phyloP scores from a whole-genome alignment of 2,797 vertebrate genomes.

The Sternotherus odoratus region DNA sequence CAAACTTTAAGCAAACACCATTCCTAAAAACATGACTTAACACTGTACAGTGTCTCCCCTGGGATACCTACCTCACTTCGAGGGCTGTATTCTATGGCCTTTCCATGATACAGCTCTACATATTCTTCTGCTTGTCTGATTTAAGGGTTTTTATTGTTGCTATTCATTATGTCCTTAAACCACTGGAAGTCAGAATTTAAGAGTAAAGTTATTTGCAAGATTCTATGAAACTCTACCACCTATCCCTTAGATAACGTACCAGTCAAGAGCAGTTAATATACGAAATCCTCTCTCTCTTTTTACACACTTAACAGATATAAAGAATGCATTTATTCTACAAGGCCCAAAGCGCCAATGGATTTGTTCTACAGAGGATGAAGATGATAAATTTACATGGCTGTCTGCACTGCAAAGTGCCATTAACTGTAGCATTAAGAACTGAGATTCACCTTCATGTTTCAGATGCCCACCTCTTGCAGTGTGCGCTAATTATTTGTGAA shows the following conservation, averaged over 20 bases:
- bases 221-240: neutral
- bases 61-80: neutral
- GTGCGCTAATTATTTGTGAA: neutral
- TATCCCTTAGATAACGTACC: neutral
- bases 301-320: slow-evolving; percentile 80
- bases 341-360: slow-evolving; percentile 83
- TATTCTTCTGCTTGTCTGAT: neutral
- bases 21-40: neutral
- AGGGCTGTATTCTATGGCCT: neutral
- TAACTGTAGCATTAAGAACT: slow-evolving; percentile 61
- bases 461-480: neutral
- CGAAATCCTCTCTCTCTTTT: neutral
- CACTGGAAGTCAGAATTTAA: neutral
- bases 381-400: slow-evolving; percentile 83
- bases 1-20: neutral
- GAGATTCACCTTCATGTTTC: neutral
- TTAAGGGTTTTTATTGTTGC: neutral
- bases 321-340: slow-evolving; percentile 85
- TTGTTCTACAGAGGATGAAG: slow-evolving; percentile 80
- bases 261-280: neutral
- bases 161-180: neutral
- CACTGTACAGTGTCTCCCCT: neutral
- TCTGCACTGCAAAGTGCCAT: slow-evolving; percentile 77
- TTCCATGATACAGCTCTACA: neutral
- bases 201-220: neutral